Evolutionary conservation across 2,113 vertebrate species (phyloP).

Genomic region (Poicephalus gulielmi): DNA sequence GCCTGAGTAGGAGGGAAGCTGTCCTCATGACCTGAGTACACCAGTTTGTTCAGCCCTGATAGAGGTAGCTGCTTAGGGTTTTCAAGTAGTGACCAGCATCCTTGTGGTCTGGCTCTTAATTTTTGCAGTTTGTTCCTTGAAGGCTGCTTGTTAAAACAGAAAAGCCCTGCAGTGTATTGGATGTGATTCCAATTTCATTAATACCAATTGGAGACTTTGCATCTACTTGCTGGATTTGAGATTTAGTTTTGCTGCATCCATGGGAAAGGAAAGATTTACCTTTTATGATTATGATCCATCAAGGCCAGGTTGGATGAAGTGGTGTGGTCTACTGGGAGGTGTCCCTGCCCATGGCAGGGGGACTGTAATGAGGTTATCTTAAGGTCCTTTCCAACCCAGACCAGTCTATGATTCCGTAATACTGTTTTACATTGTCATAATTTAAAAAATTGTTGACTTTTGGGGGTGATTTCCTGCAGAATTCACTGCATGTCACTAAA

Average conservation of each 20-base stretch:
- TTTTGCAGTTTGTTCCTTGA: neutral
- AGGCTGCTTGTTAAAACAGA: neutral
- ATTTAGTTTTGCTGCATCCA: neutral
- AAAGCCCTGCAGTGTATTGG: neutral
- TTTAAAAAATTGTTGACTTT: neutral
- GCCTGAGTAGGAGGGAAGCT: neutral
- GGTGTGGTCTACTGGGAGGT: neutral
- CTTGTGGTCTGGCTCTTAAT: neutral
- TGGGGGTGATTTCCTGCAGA: neutral
- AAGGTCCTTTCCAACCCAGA: neutral
- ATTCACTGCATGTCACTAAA: neutral
- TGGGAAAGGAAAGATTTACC: neutral
- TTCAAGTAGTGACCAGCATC: neutral
- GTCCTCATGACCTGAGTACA: rapidly evolving
- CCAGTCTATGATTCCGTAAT: neutral
- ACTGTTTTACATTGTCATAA: neutral
- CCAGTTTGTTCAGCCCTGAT: neutral
- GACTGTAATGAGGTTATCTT: neutral
- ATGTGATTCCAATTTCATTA: neutral
- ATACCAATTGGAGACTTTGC: neutral
- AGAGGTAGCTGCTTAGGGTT: neutral
- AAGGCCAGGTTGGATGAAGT: neutral
- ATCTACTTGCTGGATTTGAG: neutral
- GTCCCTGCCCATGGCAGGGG: neutral
- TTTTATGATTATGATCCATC: neutral